phyloP scores from a whole-genome alignment of 2,113 vertebrate species.

The Siniperca knerii region DNA sequence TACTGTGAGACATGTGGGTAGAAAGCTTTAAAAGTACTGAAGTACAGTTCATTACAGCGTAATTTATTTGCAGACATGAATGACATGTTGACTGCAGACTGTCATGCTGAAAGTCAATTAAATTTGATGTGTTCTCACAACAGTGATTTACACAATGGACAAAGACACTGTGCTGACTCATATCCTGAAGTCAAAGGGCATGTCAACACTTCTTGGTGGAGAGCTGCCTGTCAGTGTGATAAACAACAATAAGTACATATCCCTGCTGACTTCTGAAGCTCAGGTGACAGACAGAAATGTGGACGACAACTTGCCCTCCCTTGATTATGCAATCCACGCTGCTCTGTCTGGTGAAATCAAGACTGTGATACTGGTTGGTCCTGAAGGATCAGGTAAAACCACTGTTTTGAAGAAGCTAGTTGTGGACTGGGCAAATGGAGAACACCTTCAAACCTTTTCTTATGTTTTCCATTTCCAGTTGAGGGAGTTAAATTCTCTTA shows the following conservation, averaged over 20 bases:
- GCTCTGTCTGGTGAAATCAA: slow-evolving; percentile 41
- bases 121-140: neutral
- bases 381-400: slow-evolving; percentile 84
- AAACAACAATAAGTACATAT: slow-evolving; percentile 56
- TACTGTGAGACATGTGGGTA: neutral
- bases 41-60: neutral
- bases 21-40: neutral
- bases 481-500: slow-evolving; percentile 53
- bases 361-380: slow-evolving; percentile 71
- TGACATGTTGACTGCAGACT: neutral
- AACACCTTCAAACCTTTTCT: slow-evolving; percentile 68
- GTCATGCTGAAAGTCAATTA: neutral
- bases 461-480: slow-evolving; percentile 76
- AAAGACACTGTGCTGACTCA: slow-evolving; percentile 55
- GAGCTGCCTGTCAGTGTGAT: slow-evolving; percentile 62
- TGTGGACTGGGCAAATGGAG: slow-evolving; percentile 74
- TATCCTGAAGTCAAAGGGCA: slow-evolving; percentile 38
- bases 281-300: neutral
- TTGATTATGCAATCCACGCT: slow-evolving; percentile 57
- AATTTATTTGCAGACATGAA: neutral
- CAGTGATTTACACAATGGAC: slow-evolving; percentile 65
- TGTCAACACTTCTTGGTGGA: slow-evolving; percentile 68
- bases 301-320: neutral
- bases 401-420: slow-evolving; percentile 79
- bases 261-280: slow-evolving; percentile 19